Conservation (phyloP, 1,140 invertebrate species). For the Agraylea sexmaculata region DNA sequence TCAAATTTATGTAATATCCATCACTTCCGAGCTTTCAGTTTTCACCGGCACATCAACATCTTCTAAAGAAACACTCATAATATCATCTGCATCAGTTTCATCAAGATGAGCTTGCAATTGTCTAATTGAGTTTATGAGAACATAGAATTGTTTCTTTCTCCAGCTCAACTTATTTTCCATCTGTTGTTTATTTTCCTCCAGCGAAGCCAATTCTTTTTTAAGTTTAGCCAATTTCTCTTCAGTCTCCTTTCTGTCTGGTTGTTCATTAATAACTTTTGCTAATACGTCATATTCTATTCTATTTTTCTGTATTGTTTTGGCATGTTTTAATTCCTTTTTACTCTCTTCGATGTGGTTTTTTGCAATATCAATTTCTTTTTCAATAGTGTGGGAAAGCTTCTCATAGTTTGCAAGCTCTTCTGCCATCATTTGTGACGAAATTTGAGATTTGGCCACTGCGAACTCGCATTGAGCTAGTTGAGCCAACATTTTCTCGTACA, state of each 20-base stretch:
- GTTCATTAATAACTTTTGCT: slow-evolving; percentile 78
- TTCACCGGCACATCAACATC: slow-evolving; percentile 31
- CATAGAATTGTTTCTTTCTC: slow-evolving; percentile 77
- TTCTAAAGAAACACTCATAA: slow-evolving; percentile 48
- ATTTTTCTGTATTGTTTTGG: slow-evolving; percentile 77
- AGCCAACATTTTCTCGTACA: slow-evolving; percentile 67
- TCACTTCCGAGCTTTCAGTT: too few species aligned
- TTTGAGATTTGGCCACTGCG: slow-evolving; percentile 71
- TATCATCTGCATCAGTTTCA: slow-evolving; percentile 44
- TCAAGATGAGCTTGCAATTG: slow-evolving; percentile 63
- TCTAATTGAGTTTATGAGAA: slow-evolving; percentile 71
- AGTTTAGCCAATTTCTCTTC: slow-evolving; percentile 59
- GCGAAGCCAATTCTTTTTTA: slow-evolving; percentile 56
- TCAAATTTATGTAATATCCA: neutral
- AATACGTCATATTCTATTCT: slow-evolving; percentile 86
- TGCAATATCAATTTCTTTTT: slow-evolving; percentile 60
- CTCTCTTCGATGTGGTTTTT: slow-evolving; percentile 64
- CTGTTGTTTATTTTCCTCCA: slow-evolving; percentile 54
- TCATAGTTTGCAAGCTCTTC: slow-evolving; percentile 78
- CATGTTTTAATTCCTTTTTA: slow-evolving; percentile 62
- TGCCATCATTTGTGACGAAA: slow-evolving; percentile 69
- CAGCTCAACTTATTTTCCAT: slow-evolving; percentile 68
- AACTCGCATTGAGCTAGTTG: slow-evolving; percentile 81
- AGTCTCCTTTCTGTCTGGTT: slow-evolving; percentile 80
- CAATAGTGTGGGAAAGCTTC: slow-evolving; percentile 61